A percentile compares a stretch with the other conserved stretches of the same genome.
These are phyloP conservation scores for Rhinoderma darwinii DNA, from an alignment of 2,113 vertebrate species.

Conservation along the genomic window DNA sequence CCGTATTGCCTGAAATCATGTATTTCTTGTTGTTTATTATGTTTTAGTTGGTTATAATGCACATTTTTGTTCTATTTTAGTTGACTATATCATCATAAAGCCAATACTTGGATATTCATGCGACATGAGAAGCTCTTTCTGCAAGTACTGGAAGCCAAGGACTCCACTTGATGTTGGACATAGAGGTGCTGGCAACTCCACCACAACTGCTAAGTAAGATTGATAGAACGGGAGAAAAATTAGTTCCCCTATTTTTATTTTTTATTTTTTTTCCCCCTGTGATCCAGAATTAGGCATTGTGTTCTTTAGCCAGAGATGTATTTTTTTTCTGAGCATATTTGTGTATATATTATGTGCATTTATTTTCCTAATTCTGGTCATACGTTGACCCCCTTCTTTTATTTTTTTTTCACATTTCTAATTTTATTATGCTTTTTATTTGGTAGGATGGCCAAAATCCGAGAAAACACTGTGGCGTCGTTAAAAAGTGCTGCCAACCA, in stretches of 20 bases:
- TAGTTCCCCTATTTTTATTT: neutral
- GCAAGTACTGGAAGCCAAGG: constrained; percentile 92
- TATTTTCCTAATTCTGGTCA: neutral
- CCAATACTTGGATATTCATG: constrained; percentile 83
- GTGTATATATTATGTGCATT: neutral
- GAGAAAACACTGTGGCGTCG: constrained; percentile 94
- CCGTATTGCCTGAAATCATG: neutral
- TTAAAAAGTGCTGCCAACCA: constrained; percentile 91
- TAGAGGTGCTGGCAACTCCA: constrained; percentile 90
- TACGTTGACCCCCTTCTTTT: neutral
- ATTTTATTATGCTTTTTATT: constrained; percentile 24
- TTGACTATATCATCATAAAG: constrained; percentile 93
- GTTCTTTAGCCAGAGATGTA: neutral
- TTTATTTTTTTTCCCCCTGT: neutral
- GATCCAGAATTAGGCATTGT: neutral
- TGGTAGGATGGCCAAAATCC: constrained; percentile 88
- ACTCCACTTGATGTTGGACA: constrained; percentile 90
- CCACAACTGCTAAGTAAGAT: constrained; percentile 83
- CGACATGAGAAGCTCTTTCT: constrained; percentile 87
- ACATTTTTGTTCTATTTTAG: constrained; percentile 68
- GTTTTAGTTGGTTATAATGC: neutral
- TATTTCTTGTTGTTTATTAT: neutral
- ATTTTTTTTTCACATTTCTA: neutral
- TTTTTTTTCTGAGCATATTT: neutral
- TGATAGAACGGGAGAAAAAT: neutral